Evolutionary conservation across 2,797 vertebrate genomes (phyloP).

Genomic region (Sebastes cheni): DNA sequence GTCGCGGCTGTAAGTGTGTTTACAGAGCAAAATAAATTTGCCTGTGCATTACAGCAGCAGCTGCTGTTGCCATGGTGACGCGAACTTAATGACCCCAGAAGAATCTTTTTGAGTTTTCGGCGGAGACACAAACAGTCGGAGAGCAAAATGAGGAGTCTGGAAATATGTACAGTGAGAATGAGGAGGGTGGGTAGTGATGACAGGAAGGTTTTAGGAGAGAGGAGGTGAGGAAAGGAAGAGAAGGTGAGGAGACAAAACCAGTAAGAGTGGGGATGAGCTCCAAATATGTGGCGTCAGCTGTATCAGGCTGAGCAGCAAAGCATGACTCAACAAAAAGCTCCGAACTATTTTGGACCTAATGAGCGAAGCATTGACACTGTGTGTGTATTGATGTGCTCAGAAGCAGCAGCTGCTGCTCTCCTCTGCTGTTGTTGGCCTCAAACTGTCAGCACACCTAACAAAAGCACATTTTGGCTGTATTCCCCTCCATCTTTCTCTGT

Average conservation of each 20-base stretch:
- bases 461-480: constrained; percentile 39
- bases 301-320: constrained; percentile 30
- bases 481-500: background rate
- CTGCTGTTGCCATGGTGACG: constrained; percentile 49
- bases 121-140: background rate
- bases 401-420: constrained; percentile 34
- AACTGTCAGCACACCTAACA: constrained; percentile 67
- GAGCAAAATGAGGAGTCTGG: background rate
- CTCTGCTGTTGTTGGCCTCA: constrained; percentile 51
- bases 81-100: constrained; percentile 20
- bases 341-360: constrained; percentile 32
- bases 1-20: background rate
- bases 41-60: constrained; percentile 24
- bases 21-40: constrained; percentile 35
- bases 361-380: constrained; percentile 17
- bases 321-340: constrained; percentile 62
- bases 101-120: constrained; percentile 4
- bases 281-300: constrained; percentile 49
- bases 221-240: background rate
- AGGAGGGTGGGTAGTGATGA: background rate
- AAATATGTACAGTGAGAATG: background rate
- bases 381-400: constrained; percentile 15
- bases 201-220: background rate
- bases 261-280: background rate
- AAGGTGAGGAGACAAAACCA: background rate